Evolutionary conservation across 1,140 invertebrate species (phyloP).

Genomic region (Pseudomyrmex cubaensis): DNA sequence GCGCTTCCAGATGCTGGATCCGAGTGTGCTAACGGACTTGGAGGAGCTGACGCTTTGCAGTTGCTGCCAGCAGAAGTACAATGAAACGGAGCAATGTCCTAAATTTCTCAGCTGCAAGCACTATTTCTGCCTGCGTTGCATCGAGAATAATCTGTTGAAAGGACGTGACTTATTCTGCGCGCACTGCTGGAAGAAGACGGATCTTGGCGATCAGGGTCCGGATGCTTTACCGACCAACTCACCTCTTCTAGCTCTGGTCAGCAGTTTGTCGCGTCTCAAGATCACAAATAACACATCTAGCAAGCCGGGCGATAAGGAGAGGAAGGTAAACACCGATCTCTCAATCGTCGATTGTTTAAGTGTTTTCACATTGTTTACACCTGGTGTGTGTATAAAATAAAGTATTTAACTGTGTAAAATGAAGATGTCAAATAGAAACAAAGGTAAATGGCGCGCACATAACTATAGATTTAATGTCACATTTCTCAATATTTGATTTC

Average conservation of each 20-base stretch:
- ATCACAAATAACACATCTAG: constrained; percentile 81
- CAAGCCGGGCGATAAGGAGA: constrained; percentile 84
- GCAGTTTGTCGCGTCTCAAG: constrained; percentile 87
- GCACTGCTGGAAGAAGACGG: constrained; percentile 89
- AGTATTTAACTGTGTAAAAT: not conserved
- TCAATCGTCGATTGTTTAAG: not conserved
- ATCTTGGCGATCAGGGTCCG: constrained; percentile 87
- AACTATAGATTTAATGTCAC: not conserved
- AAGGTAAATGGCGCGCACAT: not conserved
- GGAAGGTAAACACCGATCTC: constrained; percentile 81
- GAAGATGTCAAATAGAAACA: not conserved
- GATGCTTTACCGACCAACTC: constrained; percentile 89
- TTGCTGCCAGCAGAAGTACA: constrained; percentile 89
- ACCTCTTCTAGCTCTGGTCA: constrained; percentile 87
- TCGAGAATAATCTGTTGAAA: constrained; percentile 87
- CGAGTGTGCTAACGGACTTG: constrained; percentile 87
- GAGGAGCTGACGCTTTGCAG: constrained; percentile 90
- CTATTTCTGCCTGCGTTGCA: constrained; percentile 91
- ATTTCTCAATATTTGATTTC: too few relatives aligned
- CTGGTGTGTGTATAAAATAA: too few relatives aligned
- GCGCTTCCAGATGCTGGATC: constrained; percentile 84
- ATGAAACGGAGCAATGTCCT: constrained; percentile 89
- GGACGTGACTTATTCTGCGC: constrained; percentile 89
- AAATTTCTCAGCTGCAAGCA: constrained; percentile 92
- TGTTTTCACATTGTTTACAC: not conserved